These are phyloP conservation scores for Tholera decimalis DNA, from an alignment of 2,888 invertebrate genomes.

Conservation along the genomic window DNA sequence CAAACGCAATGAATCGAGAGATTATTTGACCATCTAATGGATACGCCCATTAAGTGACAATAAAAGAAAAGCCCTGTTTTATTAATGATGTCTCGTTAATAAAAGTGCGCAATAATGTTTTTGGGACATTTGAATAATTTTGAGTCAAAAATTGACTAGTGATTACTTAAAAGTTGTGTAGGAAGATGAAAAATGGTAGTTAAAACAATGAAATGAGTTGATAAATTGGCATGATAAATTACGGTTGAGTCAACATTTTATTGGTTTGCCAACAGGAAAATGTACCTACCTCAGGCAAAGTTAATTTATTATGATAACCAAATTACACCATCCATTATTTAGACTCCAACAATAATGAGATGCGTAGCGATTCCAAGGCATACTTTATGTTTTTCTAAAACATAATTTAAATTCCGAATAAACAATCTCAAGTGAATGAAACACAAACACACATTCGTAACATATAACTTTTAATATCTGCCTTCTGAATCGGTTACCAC, in stretches of 20 bases:
- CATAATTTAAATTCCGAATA: constrained; percentile 9
- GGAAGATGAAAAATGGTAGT: background rate
- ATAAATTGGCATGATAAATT: background rate
- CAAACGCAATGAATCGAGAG: constrained; percentile 67
- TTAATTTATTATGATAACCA: background rate
- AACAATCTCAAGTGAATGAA: constrained; percentile 35
- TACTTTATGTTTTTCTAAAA: constrained; percentile 6
- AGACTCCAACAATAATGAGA: background rate
- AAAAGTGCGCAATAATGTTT: constrained; percentile 42
- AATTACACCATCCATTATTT: background rate
- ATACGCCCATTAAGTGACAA: constrained; percentile 52
- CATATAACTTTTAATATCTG: constrained; percentile 24
- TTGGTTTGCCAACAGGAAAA: background rate
- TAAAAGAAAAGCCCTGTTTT: constrained; percentile 61
- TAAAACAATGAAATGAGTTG: background rate
- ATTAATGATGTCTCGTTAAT: constrained; percentile 53
- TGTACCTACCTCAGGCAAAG: no score
- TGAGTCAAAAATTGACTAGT: constrained; percentile 6
- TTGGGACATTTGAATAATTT: constrained; percentile 13
- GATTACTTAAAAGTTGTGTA: constrained; percentile 27
- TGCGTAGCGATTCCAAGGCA: background rate
- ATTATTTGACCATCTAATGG: constrained; percentile 63
- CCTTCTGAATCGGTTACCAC: constrained; percentile 66
- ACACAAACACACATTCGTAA: constrained; percentile 44
- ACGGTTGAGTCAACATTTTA: background rate